Base-by-base conservation (phyloP, 2,113 vertebrate genomes). In the Fregetta grallaria region DNA sequence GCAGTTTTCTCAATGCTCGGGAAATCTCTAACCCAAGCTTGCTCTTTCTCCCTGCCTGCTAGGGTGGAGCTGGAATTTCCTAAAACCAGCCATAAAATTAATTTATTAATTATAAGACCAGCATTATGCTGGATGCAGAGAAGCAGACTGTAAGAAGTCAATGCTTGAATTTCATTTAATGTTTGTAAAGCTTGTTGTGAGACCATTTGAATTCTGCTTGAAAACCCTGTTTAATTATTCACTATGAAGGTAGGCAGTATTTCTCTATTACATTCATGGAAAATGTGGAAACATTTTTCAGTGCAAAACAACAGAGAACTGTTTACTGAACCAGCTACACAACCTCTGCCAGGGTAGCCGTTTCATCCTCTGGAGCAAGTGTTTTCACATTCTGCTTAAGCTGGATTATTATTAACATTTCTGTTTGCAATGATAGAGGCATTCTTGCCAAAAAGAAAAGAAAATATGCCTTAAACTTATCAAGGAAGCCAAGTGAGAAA, bases 161-260 rank as follows among this genome's bases (percentile, higher is more conserved):
- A 3, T 44, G n/a, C 71, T 19, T 74, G 58, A 66, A 74, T 88
- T 92, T 80, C 13, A 52, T 74, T 70, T 70, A 23, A 30, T 38
- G n/a, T 55, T 73, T 66, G 29, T 62, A 58, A 82, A 93, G 25
- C 40, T 88, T 50, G 8, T 65, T 49, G 11, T 50, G 29, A 92
- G n/a, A 67, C 22, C 10, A 70, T 92, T 83, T 83, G 74, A 94
- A 92, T 82, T 76, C 85, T 62, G 45, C 78, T 79, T 59, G 53
- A 86, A 95, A 90, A 42, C 3, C 21, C 42, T 20, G 25, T 55
- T 90, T 90, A 94, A 93, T 94, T 86, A 94, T 88, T 95, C 49
- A 86, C 92, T 42, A 3, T 2, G 11, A 45, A 70, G 62, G 32
- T 27, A 87, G 66, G 73, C 70, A 90, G n/a, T 42, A 42, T 53